These are phyloP conservation scores for Bombus impatiens DNA, from an alignment of 1,140 invertebrate species.

Conservation along the genomic window DNA sequence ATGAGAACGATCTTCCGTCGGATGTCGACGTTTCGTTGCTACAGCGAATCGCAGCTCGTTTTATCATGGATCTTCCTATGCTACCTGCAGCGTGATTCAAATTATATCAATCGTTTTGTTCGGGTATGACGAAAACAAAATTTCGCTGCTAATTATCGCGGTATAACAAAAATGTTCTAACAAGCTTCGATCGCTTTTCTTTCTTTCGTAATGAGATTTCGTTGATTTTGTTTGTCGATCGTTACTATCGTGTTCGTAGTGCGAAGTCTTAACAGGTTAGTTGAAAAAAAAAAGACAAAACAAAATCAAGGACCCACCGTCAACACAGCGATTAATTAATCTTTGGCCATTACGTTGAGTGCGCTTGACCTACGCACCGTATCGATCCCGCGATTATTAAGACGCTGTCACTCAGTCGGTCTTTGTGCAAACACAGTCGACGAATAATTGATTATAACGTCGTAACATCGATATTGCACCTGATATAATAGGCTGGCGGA, in stretches of 20 bases:
- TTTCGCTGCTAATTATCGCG: not conserved
- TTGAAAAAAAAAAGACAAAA: not conserved
- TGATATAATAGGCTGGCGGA: not conserved
- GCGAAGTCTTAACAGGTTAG: not conserved
- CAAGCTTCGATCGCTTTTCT: not conserved
- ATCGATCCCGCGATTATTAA: constrained; percentile 27
- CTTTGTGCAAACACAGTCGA: not conserved
- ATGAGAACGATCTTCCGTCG: constrained; percentile 18
- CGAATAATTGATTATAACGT: not conserved
- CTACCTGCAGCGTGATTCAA: not conserved
- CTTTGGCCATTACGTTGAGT: constrained; percentile 30
- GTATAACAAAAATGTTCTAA: not conserved
- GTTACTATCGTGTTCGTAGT: not conserved
- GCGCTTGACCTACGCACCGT: constrained; percentile 34
- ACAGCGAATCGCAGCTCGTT: not conserved
- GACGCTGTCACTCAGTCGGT: not conserved
- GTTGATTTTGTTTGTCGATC: not conserved
- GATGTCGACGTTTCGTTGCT: not conserved
- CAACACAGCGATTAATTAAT: constrained; percentile 42
- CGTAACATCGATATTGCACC: constrained; percentile 3
- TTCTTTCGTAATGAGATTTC: not conserved
- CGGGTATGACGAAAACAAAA: not conserved
- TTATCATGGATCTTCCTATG: not conserved
- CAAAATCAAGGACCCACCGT: not conserved
- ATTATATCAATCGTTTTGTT: not conserved